Evolutionary conservation across 2,797 vertebrate genomes (phyloP).

Genomic region (Dicrostonyx torquatus): DNA sequence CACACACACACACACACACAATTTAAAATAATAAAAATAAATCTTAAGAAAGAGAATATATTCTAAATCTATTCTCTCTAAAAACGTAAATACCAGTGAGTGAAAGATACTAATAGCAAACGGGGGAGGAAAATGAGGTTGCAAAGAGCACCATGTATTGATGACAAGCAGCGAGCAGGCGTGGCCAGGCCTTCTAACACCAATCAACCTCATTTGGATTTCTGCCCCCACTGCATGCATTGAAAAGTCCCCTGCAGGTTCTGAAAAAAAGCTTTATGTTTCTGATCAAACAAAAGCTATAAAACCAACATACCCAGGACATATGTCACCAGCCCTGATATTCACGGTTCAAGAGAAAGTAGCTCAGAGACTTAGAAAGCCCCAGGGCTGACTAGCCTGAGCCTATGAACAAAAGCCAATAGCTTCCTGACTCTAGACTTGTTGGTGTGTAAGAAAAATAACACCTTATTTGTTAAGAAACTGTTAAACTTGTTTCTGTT

Average conservation of each 20-base stretch:
- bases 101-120: neutral
- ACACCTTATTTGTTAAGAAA: neutral
- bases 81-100: neutral
- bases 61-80: neutral
- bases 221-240: neutral
- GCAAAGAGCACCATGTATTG: neutral
- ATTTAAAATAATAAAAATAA: neutral
- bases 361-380: neutral
- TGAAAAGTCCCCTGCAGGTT: neutral
- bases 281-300: neutral
- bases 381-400: neutral
- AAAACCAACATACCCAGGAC: neutral
- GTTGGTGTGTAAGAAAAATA: neutral
- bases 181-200: neutral
- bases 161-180: neutral
- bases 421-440: neutral
- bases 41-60: neutral
- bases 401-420: neutral
- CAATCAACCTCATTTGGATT: neutral
- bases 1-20: neutral
- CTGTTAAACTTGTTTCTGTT: neutral
- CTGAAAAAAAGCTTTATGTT: neutral
- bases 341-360: neutral
- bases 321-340: neutral
- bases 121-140: neutral